phyloP scores from a whole-genome alignment of 2,888 invertebrate species.

The Phymatocera aterrima region DNA sequence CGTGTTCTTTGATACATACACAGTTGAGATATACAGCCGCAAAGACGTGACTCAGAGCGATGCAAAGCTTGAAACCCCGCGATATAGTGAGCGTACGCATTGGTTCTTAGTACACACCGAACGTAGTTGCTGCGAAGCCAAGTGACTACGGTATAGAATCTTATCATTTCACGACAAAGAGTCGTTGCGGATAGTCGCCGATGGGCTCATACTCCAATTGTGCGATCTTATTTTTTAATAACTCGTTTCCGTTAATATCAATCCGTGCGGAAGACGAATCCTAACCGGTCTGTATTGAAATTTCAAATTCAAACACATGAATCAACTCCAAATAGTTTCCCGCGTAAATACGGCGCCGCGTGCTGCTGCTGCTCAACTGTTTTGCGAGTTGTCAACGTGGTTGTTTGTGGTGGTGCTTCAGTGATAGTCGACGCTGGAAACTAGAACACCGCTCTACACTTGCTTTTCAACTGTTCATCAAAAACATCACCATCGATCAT shows the following conservation, averaged over 20 bases:
- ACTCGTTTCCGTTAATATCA: background rate
- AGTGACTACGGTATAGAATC: constrained; percentile 10
- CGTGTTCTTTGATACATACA: constrained; percentile 27
- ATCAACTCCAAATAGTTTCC: background rate
- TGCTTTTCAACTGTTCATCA: background rate
- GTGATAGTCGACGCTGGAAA: constrained; percentile 12
- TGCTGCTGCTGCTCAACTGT: background rate
- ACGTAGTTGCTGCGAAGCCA: constrained; percentile 23
- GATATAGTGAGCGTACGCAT: constrained; percentile 37
- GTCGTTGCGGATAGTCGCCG: constrained; percentile 32
- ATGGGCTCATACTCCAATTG: background rate
- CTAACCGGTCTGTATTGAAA: background rate
- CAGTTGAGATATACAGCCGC: background rate
- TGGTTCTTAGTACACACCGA: constrained; percentile 34
- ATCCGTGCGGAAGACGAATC: too few species aligned
- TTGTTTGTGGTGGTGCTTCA: constrained; percentile 15
- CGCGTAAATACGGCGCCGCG: constrained; percentile 8
- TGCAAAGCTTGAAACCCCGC: constrained; percentile 24
- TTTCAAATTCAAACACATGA: constrained; percentile 5
- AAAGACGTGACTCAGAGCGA: constrained; percentile 32
- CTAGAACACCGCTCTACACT: background rate
- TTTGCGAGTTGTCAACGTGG: background rate
- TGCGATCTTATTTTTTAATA: background rate
- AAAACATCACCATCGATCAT: background rate
- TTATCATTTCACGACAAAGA: constrained; percentile 35